Percentiles rank a stretch among this genome's conserved stretches.
Conservation (phyloP, 2,888 invertebrate genomes). For the Barypeithes pellucidus region DNA sequence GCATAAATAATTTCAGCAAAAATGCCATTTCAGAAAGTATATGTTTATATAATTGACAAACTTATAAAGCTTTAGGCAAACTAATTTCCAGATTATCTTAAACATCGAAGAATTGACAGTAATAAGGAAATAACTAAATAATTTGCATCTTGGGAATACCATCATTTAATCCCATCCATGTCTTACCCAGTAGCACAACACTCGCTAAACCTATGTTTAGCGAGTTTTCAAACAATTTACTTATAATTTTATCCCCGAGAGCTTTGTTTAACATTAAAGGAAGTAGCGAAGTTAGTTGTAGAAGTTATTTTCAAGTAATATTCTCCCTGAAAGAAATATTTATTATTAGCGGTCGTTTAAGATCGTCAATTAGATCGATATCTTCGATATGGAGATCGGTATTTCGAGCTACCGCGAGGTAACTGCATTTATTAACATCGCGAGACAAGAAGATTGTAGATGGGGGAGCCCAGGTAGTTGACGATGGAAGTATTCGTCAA, state of each 20-base stretch:
- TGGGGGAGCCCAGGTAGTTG: slow-evolving; percentile 35
- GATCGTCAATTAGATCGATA: slow-evolving; percentile 68
- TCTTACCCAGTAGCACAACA: slow-evolving; percentile 30
- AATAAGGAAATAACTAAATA: slow-evolving; percentile 33
- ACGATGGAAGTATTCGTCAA: slow-evolving; percentile 35
- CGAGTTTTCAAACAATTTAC: slow-evolving; percentile 62
- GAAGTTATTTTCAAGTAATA: slow-evolving; percentile 52
- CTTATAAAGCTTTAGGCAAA: background rate
- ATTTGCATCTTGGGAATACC: background rate
- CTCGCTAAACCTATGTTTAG: slow-evolving; percentile 43
- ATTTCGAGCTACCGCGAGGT: slow-evolving; percentile 61
- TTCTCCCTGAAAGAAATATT: slow-evolving; percentile 56
- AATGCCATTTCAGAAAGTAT: no score
- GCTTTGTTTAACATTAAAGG: slow-evolving; percentile 45
- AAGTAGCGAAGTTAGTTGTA: slow-evolving; percentile 45
- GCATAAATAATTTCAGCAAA: no score
- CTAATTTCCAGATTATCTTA: background rate
- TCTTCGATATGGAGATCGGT: slow-evolving; percentile 65
- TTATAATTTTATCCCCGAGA: slow-evolving; percentile 63
- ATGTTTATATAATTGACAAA: background rate
- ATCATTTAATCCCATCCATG: slow-evolving; percentile 11
- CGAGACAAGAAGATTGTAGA: slow-evolving; percentile 28
- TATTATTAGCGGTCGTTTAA: slow-evolving; percentile 55
- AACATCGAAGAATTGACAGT: background rate
- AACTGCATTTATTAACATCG: slow-evolving; percentile 61